A percentile compares a stretch with the other conserved stretches of the same genome.
phyloP scores from a whole-genome alignment of 2,888 invertebrate genomes.

The Cerastis leucographa region DNA sequence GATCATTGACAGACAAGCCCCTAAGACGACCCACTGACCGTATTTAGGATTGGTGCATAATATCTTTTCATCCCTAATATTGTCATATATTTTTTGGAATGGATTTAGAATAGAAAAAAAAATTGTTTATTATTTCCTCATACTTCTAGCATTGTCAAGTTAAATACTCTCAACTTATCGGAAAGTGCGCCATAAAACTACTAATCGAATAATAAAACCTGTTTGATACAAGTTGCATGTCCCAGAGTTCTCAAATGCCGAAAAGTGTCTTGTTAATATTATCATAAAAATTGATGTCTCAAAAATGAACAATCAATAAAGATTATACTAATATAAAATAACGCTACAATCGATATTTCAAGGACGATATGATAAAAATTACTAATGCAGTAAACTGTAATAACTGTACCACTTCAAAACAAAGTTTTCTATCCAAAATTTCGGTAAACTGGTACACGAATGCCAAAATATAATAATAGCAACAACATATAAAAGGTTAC shows the following conservation, averaged over 20 bases:
- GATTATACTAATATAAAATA: constrained; percentile 23
- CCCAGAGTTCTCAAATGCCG: neutral
- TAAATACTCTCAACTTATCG: neutral
- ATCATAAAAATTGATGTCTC: neutral
- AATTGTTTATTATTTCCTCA: too few species aligned
- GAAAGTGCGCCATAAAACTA: neutral
- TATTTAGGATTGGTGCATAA: neutral
- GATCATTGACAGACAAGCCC: neutral
- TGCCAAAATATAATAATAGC: constrained; percentile 1
- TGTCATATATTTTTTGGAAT: neutral
- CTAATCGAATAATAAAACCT: neutral
- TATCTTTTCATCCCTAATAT: neutral
- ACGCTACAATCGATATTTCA: constrained; percentile 21
- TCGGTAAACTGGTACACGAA: neutral
- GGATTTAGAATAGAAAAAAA: neutral
- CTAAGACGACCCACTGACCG: too few species aligned
- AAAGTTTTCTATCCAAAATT: constrained; percentile 17
- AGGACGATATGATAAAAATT: constrained; percentile 31
- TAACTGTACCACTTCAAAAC: constrained; percentile 23
- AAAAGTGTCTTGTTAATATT: neutral
- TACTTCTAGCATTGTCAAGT: neutral
- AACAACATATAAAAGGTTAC: constrained; percentile 39
- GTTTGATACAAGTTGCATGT: neutral
- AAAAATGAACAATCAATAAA: neutral
- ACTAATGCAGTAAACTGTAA: neutral